Evolutionary conservation across 2,113 vertebrate species (phyloP).

Genomic region (Myrmecobius fasciatus): DNA sequence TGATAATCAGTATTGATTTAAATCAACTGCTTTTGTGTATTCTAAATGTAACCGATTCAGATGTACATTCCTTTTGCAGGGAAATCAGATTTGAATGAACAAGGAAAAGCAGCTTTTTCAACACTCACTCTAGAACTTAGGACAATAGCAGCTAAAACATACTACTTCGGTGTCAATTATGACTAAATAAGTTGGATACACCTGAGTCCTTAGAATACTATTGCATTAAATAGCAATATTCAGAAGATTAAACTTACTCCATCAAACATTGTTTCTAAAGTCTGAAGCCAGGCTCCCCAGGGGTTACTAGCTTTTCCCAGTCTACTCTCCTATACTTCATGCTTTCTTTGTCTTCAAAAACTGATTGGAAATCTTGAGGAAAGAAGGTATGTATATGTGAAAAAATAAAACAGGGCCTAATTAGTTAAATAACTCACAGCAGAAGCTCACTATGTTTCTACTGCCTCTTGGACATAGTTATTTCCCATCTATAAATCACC

Average conservation of each 20-base stretch:
- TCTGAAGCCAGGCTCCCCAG: background rate
- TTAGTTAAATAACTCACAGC: background rate
- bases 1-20: conserved; percentile 43
- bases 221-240: background rate
- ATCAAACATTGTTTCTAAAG: conserved; percentile 15
- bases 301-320: background rate
- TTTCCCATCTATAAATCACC: background rate
- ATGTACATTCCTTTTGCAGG: conserved; percentile 39
- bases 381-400: background rate
- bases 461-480: background rate
- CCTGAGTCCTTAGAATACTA: conserved; percentile 22
- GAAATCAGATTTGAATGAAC: conserved; percentile 68
- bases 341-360: conserved; percentile 16
- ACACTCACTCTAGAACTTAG: conserved; percentile 16
- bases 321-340: conserved; percentile 12
- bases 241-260: background rate
- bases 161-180: conserved; percentile 54
- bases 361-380: background rate
- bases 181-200: conserved; percentile 38
- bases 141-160: conserved; percentile 42
- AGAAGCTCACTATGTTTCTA: background rate
- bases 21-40: conserved; percentile 32
- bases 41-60: conserved; percentile 62
- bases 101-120: conserved; percentile 51
- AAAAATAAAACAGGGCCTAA: background rate